phyloP scores from a whole-genome alignment of 2,113 vertebrate genomes.

The Stegostoma tigrinum region DNA sequence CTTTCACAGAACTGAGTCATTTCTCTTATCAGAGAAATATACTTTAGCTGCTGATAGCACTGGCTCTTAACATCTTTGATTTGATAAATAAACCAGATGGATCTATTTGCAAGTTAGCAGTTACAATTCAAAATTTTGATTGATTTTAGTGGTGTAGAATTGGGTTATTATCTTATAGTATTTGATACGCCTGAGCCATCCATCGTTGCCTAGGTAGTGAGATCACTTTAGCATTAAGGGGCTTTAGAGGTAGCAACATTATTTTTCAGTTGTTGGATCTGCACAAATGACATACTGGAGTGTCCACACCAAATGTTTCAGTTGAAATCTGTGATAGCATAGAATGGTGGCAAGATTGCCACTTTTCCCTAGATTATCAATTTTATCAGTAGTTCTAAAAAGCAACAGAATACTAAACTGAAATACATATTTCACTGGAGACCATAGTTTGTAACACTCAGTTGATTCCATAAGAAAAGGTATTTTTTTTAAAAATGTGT shows the following conservation, averaged over 20 bases:
- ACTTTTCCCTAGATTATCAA: not conserved
- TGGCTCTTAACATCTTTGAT: slow-evolving; percentile 22
- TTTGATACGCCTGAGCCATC: slow-evolving; percentile 9
- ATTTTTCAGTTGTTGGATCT: not conserved
- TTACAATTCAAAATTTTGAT: slow-evolving; percentile 17
- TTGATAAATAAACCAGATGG: slow-evolving; percentile 32
- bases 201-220: not conserved
- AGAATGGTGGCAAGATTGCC: slow-evolving; percentile 33
- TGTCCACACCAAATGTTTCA: slow-evolving; percentile 24
- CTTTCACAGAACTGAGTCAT: not conserved
- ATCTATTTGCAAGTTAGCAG: slow-evolving; percentile 22
- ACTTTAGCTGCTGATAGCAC: slow-evolving; percentile 2
- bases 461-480: not conserved
- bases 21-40: slow-evolving; percentile 24
- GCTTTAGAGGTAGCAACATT: slow-evolving; percentile 7
- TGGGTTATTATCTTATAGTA: slow-evolving; percentile 28
- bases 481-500: not conserved
- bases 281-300: not conserved
- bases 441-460: not conserved
- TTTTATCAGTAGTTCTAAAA: not conserved
- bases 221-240: not conserved
- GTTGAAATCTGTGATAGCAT: not conserved
- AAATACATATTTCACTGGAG: not conserved
- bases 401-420: slow-evolving; percentile 17
- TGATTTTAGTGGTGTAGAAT: not conserved